Evolutionary conservation across 1,140 invertebrate species (phyloP), one percentile per base, ranked within the genome.

Genomic region (Callitettix versicolor): DNA sequence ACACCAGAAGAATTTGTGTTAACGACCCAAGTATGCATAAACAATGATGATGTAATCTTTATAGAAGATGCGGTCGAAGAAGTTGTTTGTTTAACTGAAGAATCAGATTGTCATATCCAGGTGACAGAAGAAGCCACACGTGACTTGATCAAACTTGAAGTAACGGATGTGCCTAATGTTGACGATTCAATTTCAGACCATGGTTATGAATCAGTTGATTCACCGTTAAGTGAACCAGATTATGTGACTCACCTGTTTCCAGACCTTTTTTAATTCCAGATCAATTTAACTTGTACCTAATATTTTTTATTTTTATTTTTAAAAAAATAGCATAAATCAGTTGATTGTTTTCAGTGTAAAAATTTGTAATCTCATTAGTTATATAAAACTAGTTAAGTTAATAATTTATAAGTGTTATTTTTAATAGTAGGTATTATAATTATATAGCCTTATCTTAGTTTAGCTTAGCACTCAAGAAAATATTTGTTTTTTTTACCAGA

Each of bases 171-270:
- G 2, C 30, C 42, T 20, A 48, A 53, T 42, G 22, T 34, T 17
- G 47, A 56, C 14, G 47, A 18, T 40, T 21, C 51, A 1, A 53
- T 41, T 53, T 62, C 61, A 14, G 61, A 63, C 34, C 42, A 55
- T 11, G 61, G 61, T 36, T 63, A 63, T 36, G 61, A 63, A 38
- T 63, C 61, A 3, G 24, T 57, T 20, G 59, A 59, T 43, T 63
- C 61, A 12, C 61, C 61, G 12, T 26, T 44, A 1, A 62, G 54
- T 41, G 58, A 58, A 30, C 24, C 38, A 33, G 43, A 46, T 17
- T 11, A 51, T 5, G 33, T 58, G n/a, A 44, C 43, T 12, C 34
- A 47, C 17, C 46, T 60, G 5, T 62, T 62, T 46, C 58, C 61
- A 30, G 56, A 60, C 18, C 42, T 62, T 33, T 36, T 57, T 14